These are phyloP conservation scores for Abrostola tripartita DNA, from an alignment of 2,888 invertebrate species.

Conservation along the genomic window DNA sequence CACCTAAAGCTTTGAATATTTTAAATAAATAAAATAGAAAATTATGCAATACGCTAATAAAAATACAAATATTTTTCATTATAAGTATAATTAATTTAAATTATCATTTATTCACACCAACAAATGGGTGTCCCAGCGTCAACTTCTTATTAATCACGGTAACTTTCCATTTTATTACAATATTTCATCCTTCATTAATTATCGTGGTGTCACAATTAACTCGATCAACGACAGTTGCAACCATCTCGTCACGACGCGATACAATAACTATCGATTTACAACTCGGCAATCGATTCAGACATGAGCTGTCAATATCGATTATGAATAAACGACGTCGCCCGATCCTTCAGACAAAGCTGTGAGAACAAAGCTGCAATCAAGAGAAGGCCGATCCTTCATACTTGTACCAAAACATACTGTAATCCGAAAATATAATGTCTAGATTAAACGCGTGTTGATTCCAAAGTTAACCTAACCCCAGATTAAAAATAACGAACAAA, in stretches of 20 bases:
- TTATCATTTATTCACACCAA: slow-evolving; percentile 40
- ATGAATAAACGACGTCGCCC: slow-evolving; percentile 57
- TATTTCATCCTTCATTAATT: slow-evolving; percentile 42
- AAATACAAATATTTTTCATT: slow-evolving; percentile 23
- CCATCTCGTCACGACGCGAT: slow-evolving; percentile 39
- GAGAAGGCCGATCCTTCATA: slow-evolving; percentile 59
- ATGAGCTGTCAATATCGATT: slow-evolving; percentile 55
- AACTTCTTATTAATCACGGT: slow-evolving; percentile 41
- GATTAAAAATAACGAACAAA: slow-evolving; percentile 70
- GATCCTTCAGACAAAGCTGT: slow-evolving; percentile 25
- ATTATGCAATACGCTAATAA: slow-evolving; percentile 37
- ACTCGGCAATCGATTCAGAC: slow-evolving; percentile 42
- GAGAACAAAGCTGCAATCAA: slow-evolving; percentile 63
- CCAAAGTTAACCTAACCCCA: slow-evolving; percentile 48
- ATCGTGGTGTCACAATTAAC: slow-evolving; percentile 45
- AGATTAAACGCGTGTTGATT: slow-evolving; percentile 56
- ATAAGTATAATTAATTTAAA: slow-evolving; percentile 44
- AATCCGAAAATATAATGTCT: slow-evolving; percentile 60
- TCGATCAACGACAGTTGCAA: slow-evolving; percentile 27
- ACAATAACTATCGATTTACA: slow-evolving; percentile 50
- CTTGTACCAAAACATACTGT: slow-evolving; percentile 54
- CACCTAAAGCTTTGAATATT: background rate
- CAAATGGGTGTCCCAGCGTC: slow-evolving; percentile 37
- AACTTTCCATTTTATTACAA: slow-evolving; percentile 48
- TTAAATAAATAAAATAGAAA: slow-evolving; percentile 19